Evolutionary conservation across 2,113 vertebrate species (phyloP).

Genomic region (Stegastes partitus): DNA sequence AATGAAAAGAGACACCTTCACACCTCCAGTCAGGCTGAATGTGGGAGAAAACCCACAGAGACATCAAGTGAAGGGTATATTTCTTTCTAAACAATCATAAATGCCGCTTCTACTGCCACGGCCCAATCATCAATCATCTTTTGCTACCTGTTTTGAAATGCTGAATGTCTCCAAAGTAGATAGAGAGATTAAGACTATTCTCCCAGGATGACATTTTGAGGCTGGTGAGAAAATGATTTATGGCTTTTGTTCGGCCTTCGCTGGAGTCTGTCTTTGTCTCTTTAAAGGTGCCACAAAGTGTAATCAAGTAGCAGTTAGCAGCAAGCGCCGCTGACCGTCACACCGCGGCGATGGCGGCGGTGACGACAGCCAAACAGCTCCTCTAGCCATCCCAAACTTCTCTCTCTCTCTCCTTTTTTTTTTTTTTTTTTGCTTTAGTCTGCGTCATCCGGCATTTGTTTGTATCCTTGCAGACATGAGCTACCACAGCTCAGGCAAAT

Average conservation of each 20-base stretch:
- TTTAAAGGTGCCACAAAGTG: slow-evolving; percentile 59
- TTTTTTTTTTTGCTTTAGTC: background rate
- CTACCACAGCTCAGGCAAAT: slow-evolving; percentile 6
- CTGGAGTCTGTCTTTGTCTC: slow-evolving; percentile 57
- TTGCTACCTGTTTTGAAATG: slow-evolving; percentile 56
- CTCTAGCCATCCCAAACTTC: background rate
- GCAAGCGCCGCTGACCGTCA: slow-evolving; percentile 59
- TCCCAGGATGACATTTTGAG: slow-evolving; percentile 65
- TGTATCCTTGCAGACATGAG: slow-evolving; percentile 1
- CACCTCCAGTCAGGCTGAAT: slow-evolving; percentile 10
- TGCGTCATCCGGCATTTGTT: slow-evolving; percentile 20
- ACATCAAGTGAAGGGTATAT: slow-evolving; percentile 35
- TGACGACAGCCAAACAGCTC: background rate
- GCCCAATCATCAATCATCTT: slow-evolving; percentile 58
- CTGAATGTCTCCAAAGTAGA: slow-evolving; percentile 59
- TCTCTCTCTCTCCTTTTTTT: background rate
- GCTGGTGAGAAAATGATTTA: slow-evolving; percentile 75
- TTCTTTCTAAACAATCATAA: slow-evolving; percentile 55
- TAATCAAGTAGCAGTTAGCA: slow-evolving; percentile 68
- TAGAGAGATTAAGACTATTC: slow-evolving; percentile 71
- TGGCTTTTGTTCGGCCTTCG: slow-evolving; percentile 54
- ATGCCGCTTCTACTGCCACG: slow-evolving; percentile 14
- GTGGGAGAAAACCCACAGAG: slow-evolving; percentile 17
- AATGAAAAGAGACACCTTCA: slow-evolving; percentile 13
- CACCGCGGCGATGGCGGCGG: background rate